phyloP scores from a whole-genome alignment of 2,888 invertebrate species.

The Villa cingulata region DNA sequence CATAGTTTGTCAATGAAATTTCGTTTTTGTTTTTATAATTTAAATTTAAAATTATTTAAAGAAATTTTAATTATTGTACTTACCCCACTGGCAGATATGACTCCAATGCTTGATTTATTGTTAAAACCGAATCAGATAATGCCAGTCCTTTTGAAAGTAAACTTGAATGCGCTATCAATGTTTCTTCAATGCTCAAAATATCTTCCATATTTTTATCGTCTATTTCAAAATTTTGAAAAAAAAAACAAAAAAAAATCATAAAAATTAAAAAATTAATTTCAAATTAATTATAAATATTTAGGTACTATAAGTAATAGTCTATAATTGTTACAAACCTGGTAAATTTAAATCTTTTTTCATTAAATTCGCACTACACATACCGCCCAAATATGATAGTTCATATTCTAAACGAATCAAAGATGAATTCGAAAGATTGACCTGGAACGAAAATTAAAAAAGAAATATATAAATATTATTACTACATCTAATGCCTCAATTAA shows the following conservation, averaged over 20 bases:
- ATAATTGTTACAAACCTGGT: slow-evolving; percentile 33
- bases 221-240: slow-evolving; percentile 20
- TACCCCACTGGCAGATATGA: slow-evolving; percentile 73
- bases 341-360: slow-evolving; percentile 68
- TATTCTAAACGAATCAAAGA: slow-evolving; percentile 59
- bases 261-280: neutral
- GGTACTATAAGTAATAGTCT: too few species aligned
- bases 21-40: neutral
- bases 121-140: slow-evolving; percentile 65
- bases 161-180: slow-evolving; percentile 39
- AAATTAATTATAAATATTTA: neutral
- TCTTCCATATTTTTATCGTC: slow-evolving; percentile 59
- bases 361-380: slow-evolving; percentile 80
- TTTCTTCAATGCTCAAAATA: slow-evolving; percentile 54
- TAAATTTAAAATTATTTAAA: neutral
- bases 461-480: neutral
- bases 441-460: neutral
- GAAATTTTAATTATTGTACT: slow-evolving; percentile 35
- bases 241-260: neutral
- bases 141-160: slow-evolving; percentile 83
- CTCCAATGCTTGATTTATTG: slow-evolving; percentile 80
- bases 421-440: slow-evolving; percentile 32
- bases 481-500: neutral
- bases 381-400: slow-evolving; percentile 79
- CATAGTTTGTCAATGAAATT: neutral